Percentiles rank a stretch among this genome's conserved stretches.
Conservation (phyloP, 2,797 vertebrate species). For the Pangasius macronema region DNA sequence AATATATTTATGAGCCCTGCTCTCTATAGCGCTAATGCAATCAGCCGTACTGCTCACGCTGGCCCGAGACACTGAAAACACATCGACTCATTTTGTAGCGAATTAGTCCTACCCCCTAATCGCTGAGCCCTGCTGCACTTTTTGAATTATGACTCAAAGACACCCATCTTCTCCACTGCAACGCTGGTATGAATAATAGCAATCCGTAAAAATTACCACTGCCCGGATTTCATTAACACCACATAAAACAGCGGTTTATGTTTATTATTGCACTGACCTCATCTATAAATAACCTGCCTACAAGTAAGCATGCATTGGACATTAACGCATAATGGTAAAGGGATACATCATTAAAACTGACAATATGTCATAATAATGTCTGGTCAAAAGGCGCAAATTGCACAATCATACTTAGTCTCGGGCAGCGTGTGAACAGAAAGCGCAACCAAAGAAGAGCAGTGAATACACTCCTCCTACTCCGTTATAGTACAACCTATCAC, state of each 20-base stretch:
- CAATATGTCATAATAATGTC: conserved; percentile 92
- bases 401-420: conserved; percentile 89
- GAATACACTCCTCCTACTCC: conserved; percentile 6
- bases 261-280: conserved; percentile 96
- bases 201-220: conserved; percentile 96
- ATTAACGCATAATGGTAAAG: conserved; percentile 88
- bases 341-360: conserved; percentile 96
- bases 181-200: conserved; percentile 95
- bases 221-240: conserved; percentile 99
- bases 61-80: conserved; percentile 86
- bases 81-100: conserved; percentile 89
- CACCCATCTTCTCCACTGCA: conserved; percentile 75
- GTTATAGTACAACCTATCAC: conserved; percentile 7
- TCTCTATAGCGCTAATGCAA: conserved; percentile 88
- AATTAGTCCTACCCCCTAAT: conserved; percentile 91
- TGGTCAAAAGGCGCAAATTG: conserved; percentile 95
- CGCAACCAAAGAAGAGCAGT: conserved; percentile 6
- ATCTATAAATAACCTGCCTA: conserved; percentile 98
- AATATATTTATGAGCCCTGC: conserved; percentile 92
- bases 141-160: conserved; percentile 87
- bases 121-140: conserved; percentile 86
- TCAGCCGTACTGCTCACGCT: conserved; percentile 86
- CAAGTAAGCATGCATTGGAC: conserved; percentile 83
- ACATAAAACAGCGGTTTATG: conserved; percentile 96
- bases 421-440: conserved; percentile 67